Base-by-base conservation (phyloP, 2,888 invertebrate species). In the Perdita meconis region DNA sequence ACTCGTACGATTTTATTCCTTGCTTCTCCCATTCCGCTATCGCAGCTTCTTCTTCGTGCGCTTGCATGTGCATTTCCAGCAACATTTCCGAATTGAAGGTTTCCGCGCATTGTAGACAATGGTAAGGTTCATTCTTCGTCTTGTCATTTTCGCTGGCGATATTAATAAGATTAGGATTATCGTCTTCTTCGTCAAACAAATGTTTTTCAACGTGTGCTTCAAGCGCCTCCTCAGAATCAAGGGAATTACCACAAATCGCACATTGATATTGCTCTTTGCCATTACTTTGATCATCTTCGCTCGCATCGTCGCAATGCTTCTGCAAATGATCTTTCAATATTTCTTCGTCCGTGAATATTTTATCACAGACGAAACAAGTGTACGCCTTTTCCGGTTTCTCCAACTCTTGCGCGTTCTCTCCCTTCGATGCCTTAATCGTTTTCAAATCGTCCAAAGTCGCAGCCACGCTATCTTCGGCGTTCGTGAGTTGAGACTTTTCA, bases 281-380 rank as follows among this genome's bases (percentile, higher is more conserved):
- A 1, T 68, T 72, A 6, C 77, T 85, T 2, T 78, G 83, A 6
- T 89, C 88, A 13, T 87, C 87, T 24, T 89, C 90, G 59, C 90
- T 91, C 8, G 87, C 84, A 26, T 91, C 90, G 38, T 92, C 91
- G 64, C 91, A 91, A 73, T 92, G 92, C 42, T 90, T 88, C 19
- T 92, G 91, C 16, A 92, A 79, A 80, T 92, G 92, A 74, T 92
- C 90, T 63, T 92, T 92, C 40, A 92, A 78, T 44, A 91, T 71
- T 19, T 90, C 90, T 38, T 91, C 89, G 24, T 91, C 89, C 0
- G 87, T 88, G 42, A 92, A 92, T 2, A 86, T 88, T 50, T 92
- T 92, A 36, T 92, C 91, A 26, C 92, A 92, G 2, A 92, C 88
- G 60, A 92, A 92, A 75, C 92, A 92, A 19, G 88, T 89, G 59